A percentile compares a stretch with the other conserved stretches of the same genome.
phyloP scores from a whole-genome alignment of 2,797 vertebrate genomes.

The Parambassis ranga region DNA sequence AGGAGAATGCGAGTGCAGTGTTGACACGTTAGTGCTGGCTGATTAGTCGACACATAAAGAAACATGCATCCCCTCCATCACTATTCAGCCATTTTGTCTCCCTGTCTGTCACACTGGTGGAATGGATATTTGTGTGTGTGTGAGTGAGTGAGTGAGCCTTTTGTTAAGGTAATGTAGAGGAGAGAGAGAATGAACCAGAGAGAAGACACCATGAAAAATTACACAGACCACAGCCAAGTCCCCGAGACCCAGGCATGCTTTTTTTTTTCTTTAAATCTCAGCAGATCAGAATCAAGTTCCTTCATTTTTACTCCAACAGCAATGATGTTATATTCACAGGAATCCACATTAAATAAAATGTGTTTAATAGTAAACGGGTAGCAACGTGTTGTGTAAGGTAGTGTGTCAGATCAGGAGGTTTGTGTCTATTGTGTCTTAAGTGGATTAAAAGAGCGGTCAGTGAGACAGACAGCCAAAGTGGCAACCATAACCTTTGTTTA shows the following conservation, averaged over 20 bases:
- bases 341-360: conserved; percentile 14
- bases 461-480: conserved; percentile 69
- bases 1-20: conserved; percentile 61
- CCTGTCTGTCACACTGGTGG: conserved; percentile 66
- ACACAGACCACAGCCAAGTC: conserved; percentile 47
- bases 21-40: conserved; percentile 80
- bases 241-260: conserved; percentile 29
- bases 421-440: conserved; percentile 71
- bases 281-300: conserved; percentile 3
- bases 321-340: neutral
- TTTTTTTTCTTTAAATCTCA: conserved; percentile 15
- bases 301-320: conserved; percentile 9
- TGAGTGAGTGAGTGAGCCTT: conserved; percentile 56
- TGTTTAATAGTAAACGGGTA: conserved; percentile 27
- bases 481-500: conserved; percentile 73
- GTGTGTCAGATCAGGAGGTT: conserved; percentile 40
- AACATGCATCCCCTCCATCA: conserved; percentile 69
- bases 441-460: conserved; percentile 77
- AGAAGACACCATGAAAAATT: conserved; percentile 74
- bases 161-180: conserved; percentile 75
- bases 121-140: conserved; percentile 55
- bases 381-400: conserved; percentile 12
- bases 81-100: conserved; percentile 81
- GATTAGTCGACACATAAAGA: conserved; percentile 74
- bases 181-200: conserved; percentile 44